Evolutionary conservation across 2,113 vertebrate genomes (phyloP), one percentile per base, ranked within the genome.

Genomic region (Limnothrissa miodon): DNA sequence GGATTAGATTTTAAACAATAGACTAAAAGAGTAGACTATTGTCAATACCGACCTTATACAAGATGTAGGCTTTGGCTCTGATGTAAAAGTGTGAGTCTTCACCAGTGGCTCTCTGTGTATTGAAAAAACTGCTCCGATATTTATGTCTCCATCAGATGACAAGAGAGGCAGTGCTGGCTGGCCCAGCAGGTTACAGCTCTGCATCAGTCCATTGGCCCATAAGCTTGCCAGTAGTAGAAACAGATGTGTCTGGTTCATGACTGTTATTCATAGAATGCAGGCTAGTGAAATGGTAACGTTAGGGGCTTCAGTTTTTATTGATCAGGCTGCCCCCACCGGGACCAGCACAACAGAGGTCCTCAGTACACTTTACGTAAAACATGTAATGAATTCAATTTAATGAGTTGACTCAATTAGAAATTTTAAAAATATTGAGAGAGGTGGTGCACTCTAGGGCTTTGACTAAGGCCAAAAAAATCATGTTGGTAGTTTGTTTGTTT

Each of bases 71-170:
- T 79, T 45, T 45, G 86, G 86, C 44, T 81, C 83, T 13, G 70
- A 48, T 23, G 48, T 80, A 25, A 79, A 87, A 39, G 53, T 29
- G 51, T 85, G 84, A 15, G 62, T n/a, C 39, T 15, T 83, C n/a
- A 85, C 53, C 42, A 59, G 10, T 5, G 86, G 80, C 1, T 39
- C 56, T 42, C 81, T 85, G 51, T 87, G 86, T 78, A 87, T 59
- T 5, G 84, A 85, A 78, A 87, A 87, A 53, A 87, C 80, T 0
- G 81, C 84, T 17, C 86, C 86, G 3, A 87, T 83, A 39, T 79
- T 79, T 23, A 87, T 70, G 45, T 87, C 84, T 29, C 59, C 81
- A 10, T 78, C 82, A 8, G 39, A 53, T 39, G 82, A 83, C 23
- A 85, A 42, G 45, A 80, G 45, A 48, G 85, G 80, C 70, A 45